Base-by-base conservation (phyloP, 1,140 invertebrate genomes). In the Cherax quadricarinatus region DNA sequence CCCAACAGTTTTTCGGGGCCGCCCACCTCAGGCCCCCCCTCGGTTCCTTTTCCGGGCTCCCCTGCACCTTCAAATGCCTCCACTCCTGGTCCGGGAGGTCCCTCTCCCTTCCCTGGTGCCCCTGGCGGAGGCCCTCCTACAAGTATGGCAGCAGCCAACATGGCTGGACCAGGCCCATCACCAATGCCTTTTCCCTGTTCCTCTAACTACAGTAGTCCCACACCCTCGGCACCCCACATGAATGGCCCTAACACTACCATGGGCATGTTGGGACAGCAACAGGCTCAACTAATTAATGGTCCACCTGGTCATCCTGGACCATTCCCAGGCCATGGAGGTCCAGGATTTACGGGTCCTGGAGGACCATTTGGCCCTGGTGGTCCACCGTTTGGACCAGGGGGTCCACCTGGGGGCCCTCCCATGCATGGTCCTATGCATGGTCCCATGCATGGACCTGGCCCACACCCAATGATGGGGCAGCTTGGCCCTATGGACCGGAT, bases 341-440 rank as follows among this genome's bases (percentile, higher is more conserved):
- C 94, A n/a, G 93, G 93, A 49, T 93, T 94, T 93, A 92, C 86
- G 51, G 94, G 93, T 14, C 93, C 93, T 49, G 88, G 93, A 73
- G 93, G 93, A 81, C 89, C 92, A 53, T 94, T 94, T 83, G 94
- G 91, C 57, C 88, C 93, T 78, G 92, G 93, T 49, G 93, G 94
- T 7, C 92, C 93, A 87, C 93, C 94, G n/a, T 94, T 94, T 88
- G 94, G 93, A 30, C 93, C 93, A 4, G 88, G 92, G n/a, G 94
- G 94, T 75, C 88, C 91, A 73, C 83, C 93, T 5, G 94, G 95
- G 84, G 94, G 94, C 80, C 94, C 94, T 60, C 93, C 92, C 30
- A 93, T 93, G 93, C 92, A 93, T 62, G 92, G 91, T n/a, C 92
- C 88, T 48, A 90, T 94, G 93, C 93, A 94, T 86, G 93, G 93